Conservation (phyloP, 2,113 vertebrate genomes). For the Anoplopoma fimbria region DNA sequence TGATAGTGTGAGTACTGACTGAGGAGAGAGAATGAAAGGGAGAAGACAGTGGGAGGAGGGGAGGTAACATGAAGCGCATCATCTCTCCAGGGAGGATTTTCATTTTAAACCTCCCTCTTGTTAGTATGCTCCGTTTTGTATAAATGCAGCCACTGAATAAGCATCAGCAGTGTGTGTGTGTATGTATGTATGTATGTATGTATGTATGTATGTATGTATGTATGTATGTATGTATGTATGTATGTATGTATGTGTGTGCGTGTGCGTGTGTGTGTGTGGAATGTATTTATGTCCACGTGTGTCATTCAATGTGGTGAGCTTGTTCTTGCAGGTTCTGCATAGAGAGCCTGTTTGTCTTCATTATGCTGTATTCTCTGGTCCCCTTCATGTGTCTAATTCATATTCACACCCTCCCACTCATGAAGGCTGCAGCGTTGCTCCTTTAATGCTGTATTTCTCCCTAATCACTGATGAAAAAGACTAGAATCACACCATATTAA, state of each 20-base stretch:
- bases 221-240: not conserved
- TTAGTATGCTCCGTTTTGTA: slow-evolving; percentile 2
- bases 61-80: not conserved
- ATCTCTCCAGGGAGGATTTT: slow-evolving; percentile 8
- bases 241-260: slow-evolving; percentile 10
- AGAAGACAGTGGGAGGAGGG: not conserved
- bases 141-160: slow-evolving; percentile 12
- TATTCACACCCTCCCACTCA: slow-evolving; percentile 50
- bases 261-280: not conserved
- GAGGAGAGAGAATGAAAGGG: not conserved
- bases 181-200: slow-evolving; percentile 7
- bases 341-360: slow-evolving; percentile 33
- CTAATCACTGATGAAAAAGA: not conserved
- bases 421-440: slow-evolving; percentile 12
- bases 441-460: slow-evolving; percentile 17
- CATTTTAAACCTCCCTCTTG: slow-evolving; percentile 16
- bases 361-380: not conserved
- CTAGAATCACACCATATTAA: slow-evolving; percentile 6
- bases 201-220: not conserved
- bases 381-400: slow-evolving; percentile 20
- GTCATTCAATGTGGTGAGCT: not conserved
- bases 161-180: not conserved
- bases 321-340: not conserved
- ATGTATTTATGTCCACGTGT: not conserved
- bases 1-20: not conserved